Evolutionary conservation across 64 coral and sea anemone species (phyloP), one percentile per base, ranked within the genome.

Genomic region (Montipora foliosa): DNA sequence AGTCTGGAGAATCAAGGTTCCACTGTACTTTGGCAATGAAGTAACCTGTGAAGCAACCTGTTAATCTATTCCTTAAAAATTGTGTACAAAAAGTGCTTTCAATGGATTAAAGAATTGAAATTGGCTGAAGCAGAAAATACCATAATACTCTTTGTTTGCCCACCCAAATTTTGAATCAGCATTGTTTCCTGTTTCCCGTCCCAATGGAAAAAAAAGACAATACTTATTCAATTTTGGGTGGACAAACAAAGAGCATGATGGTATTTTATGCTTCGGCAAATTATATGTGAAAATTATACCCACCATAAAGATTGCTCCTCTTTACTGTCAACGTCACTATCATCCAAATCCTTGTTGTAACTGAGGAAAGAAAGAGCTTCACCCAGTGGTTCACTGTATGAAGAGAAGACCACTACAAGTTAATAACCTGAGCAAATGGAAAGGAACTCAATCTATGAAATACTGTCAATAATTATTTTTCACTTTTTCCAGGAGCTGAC

Each of bases 271-370:
- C 24, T 24, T 24, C 5, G 21, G 25, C 5, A 74, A 21, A 74
- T 37, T 24, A 74, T 37, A 24, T 74, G 21, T 74, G 4, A 24
- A 25, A 74, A 37, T 74, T 74, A 24, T 74, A 5, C 70, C 10
- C 70, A 74, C 70, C 70, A 74, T 74, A 74, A 74, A 74, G 70
- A 74, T 25, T 21, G 25, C 21, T 74, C 70, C 10, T 74, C 70
- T 74, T 74, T n/a, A 37, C 70, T 74, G 19, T 74, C 14, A 74
- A 4, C 1, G 1, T 37, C 70, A 74, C 19, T 74, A 21, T 74
- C 70, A 74, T 74, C 70, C 25, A 74, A 74, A 74, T 74, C 25
- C 21, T 74, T 74, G 21, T 74, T 21, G 25, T 74, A 6, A 74
- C 10, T 37, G 6, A 74, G 70, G 10, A 6, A 4, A 74, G 1